A percentile compares a stretch with the other conserved stretches of the same genome.
phyloP scores from a whole-genome alignment of 92 coral and sea anemone species.

The Meandrina meandrites region DNA sequence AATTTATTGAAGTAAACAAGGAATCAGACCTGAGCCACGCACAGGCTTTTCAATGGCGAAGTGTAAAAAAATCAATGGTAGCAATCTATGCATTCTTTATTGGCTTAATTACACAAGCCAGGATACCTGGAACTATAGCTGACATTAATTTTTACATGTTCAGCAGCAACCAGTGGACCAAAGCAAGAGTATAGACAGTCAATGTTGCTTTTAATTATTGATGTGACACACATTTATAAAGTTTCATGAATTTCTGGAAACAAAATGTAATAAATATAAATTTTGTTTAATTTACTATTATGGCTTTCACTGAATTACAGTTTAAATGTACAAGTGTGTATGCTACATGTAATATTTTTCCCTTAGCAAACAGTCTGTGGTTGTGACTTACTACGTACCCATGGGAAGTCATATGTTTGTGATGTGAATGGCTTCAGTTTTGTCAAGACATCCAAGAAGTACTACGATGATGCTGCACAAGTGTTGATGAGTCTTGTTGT shows the following conservation, averaged over 20 bases:
- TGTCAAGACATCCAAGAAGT: conserved; percentile 98
- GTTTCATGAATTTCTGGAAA: neutral
- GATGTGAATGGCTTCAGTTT: conserved; percentile 99
- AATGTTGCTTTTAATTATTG: no score
- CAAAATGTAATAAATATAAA: neutral
- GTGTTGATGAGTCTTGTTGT: conserved; percentile 86
- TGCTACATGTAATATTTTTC: neutral
- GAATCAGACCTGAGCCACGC: no score
- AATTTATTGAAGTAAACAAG: no score
- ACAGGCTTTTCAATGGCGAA: no score
- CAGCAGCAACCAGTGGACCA: neutral
- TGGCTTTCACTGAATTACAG: neutral
- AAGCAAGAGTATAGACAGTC: no score
- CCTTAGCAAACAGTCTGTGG: conserved; percentile 98
- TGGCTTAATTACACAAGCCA: no score
- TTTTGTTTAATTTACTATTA: neutral
- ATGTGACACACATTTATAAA: no score
- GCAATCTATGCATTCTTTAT: no score
- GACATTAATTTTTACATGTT: no score
- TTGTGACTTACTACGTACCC: conserved; percentile 90
- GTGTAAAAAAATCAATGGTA: no score
- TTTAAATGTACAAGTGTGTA: no score
- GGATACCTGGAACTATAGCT: no score
- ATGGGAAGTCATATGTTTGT: conserved; percentile 95
- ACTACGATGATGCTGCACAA: conserved; percentile 95